Percentiles rank a stretch among this genome's conserved stretches.
Conservation (phyloP, 2,113 vertebrate species). For the Chaetura pelagica region DNA sequence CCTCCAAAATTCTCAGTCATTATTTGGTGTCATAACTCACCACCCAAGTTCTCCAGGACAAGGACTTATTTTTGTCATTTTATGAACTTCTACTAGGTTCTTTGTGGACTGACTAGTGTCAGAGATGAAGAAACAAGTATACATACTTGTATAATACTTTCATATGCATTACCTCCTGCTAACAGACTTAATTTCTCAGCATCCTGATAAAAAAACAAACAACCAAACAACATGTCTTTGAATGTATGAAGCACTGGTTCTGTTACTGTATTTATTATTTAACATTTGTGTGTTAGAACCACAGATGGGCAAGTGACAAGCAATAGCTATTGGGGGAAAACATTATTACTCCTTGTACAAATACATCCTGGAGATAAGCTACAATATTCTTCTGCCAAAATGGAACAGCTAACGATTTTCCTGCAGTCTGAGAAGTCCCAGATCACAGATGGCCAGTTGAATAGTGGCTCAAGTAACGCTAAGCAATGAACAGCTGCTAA, state of each 20-base stretch:
- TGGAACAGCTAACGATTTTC: slow-evolving; percentile 40
- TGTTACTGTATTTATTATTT: slow-evolving; percentile 39
- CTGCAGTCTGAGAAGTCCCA: slow-evolving; percentile 53
- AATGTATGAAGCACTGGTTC: not conserved
- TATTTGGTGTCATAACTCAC: not conserved
- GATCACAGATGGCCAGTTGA: slow-evolving; percentile 53
- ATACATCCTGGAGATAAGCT: slow-evolving; percentile 38
- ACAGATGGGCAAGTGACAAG: slow-evolving; percentile 44
- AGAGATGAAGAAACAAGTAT: not conserved
- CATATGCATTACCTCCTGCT: not conserved
- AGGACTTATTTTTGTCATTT: not conserved
- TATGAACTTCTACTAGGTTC: not conserved
- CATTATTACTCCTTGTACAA: slow-evolving; percentile 46
- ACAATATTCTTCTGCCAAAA: slow-evolving; percentile 40
- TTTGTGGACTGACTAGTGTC: not conserved
- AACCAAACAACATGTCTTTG: not conserved
- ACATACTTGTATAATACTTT: not conserved
- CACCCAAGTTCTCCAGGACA: not conserved
- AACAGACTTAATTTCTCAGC: not conserved
- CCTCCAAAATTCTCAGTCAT: not conserved
- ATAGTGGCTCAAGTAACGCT: slow-evolving; percentile 47
- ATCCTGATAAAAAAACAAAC: not conserved
- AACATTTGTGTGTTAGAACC: slow-evolving; percentile 14
- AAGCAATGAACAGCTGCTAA: slow-evolving; percentile 64
- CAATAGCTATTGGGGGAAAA: slow-evolving; percentile 48